phyloP scores from a whole-genome alignment of 2,113 vertebrate species.

The Lucifuga dentata region DNA sequence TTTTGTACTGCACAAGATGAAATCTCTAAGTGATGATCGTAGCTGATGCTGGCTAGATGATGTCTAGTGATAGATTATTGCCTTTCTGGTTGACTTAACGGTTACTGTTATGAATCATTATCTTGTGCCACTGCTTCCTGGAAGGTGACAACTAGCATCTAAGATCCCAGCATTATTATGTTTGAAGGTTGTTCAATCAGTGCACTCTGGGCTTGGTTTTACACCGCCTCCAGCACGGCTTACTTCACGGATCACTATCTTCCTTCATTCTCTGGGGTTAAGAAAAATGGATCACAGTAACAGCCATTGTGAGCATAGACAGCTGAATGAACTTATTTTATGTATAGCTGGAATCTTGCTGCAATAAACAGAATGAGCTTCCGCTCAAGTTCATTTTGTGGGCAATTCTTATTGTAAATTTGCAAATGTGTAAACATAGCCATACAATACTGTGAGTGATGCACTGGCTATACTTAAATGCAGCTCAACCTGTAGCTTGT shows the following conservation, averaged over 20 bases:
- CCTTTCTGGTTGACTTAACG: background rate
- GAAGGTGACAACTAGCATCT: conserved; percentile 1
- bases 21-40: conserved; percentile 7
- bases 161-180: background rate
- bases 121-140: background rate
- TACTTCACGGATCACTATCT: conserved; percentile 11
- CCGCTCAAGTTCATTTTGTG: background rate
- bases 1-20: background rate
- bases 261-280: background rate
- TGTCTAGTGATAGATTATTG: background rate
- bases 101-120: background rate
- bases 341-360: background rate
- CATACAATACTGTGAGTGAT: too few relatives aligned
- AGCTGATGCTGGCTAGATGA: background rate
- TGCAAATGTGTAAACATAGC: background rate
- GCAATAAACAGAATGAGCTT: background rate
- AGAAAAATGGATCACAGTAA: background rate
- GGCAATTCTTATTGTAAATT: background rate
- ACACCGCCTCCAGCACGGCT: background rate
- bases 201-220: background rate
- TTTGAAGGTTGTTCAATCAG: background rate
- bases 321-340: conserved; percentile 2
- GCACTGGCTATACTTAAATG: too few relatives aligned
- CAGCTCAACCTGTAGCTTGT: too few relatives aligned
- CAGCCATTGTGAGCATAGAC: too few relatives aligned